Base-by-base conservation (phyloP, 1,140 invertebrate genomes). In the Diachasma alloeum region DNA sequence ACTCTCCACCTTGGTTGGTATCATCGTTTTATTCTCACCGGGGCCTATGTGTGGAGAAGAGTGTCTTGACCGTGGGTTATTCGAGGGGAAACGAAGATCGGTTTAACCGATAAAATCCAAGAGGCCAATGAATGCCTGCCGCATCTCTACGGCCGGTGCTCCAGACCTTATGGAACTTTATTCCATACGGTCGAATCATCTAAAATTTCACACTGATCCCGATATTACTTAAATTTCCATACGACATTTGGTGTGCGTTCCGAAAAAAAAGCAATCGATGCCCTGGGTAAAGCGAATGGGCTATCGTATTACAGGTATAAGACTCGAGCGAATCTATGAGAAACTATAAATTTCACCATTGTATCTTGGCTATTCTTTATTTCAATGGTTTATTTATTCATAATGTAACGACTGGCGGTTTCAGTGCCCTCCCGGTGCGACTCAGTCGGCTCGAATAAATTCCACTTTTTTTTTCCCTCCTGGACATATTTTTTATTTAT, bases 51-150 rank as follows among this genome's bases (percentile, higher is more conserved):
- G 59, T 56, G 31, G 68, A 39, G 22, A 59, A 66, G 59, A 74
- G 53, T 39, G 39, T 74, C 73, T 74, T 74, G 73, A 74, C 73
- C 59, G 44, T 67, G 63, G 56, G 72, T 37, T 22, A 39, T 56
- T 53, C 37, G 48, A 31, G 67, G 67, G 74, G 68, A 70, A 75
- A 42, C 53, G 24, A 31, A 75, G 74, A 75, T 75, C 74, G 66
- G 74, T 75, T 19, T 44, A 69, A 53, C 42, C 56, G 74, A 75
- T 75, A 75, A 70, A 19, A 56, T 56, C n/a, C 19, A 8, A 70
- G 31, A 8, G 17, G 19, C 17, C 68, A n/a, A 22, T 42, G 39
- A 15, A 19, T 70, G 24, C 66, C 17, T 44, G 31, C 13, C 36
- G 37, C 70, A 53, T 39, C 24, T 69, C n/a, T 22, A 37, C 63